Conservation (phyloP, 2,888 invertebrate species). For the Flabesymbios commensalis region DNA sequence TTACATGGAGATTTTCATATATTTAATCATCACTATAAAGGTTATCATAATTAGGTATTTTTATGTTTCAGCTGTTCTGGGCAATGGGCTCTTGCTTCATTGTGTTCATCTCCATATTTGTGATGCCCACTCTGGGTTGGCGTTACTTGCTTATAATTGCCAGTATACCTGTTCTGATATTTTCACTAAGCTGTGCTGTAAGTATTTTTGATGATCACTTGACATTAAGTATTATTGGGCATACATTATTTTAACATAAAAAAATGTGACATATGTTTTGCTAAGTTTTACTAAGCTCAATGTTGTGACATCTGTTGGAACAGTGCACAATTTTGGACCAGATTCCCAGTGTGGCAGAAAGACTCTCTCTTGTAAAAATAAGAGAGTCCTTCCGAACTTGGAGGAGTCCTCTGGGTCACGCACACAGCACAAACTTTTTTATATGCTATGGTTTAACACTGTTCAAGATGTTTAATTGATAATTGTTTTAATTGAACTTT, state of each 20-base stretch:
- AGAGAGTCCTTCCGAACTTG: too few relatives aligned
- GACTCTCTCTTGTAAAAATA: too few relatives aligned
- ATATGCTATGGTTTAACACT: too few relatives aligned
- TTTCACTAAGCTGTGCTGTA: conserved; percentile 65
- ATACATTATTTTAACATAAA: neutral
- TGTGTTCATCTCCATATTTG: conserved; percentile 83
- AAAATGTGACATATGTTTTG: neutral
- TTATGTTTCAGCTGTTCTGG: conserved; percentile 73
- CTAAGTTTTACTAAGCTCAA: neutral
- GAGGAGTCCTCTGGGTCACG: too few relatives aligned
- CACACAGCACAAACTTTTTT: too few relatives aligned
- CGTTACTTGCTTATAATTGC: conserved; percentile 91
- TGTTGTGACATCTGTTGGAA: neutral
- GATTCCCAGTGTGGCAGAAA: too few relatives aligned
- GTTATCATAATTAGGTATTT: neutral
- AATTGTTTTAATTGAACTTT: too few relatives aligned
- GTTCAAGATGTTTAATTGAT: too few relatives aligned
- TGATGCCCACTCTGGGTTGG: conserved; percentile 91
- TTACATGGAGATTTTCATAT: too few relatives aligned
- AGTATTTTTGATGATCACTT: conserved; percentile 33
- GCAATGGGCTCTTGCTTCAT: conserved; percentile 93
- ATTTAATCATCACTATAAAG: neutral
- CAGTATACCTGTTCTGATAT: conserved; percentile 82
- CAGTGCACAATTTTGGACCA: too few relatives aligned
- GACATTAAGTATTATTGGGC: neutral